Evolutionary conservation across 2,888 invertebrate genomes (phyloP).

Genomic region (Junonia oenone): DNA sequence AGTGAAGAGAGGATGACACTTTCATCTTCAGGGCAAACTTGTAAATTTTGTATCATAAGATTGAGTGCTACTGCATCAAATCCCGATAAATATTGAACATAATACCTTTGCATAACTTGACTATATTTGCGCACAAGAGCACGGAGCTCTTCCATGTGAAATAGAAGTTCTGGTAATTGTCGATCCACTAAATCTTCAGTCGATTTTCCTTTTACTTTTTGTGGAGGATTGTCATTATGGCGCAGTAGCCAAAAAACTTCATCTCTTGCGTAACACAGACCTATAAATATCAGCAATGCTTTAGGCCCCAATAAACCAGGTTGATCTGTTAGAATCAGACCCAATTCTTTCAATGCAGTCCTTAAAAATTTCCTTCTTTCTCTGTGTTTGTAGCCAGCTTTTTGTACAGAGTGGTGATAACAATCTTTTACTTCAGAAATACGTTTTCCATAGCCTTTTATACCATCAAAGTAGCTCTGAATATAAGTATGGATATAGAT

Average conservation of each 20-base stretch:
- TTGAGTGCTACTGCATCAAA: constrained; percentile 97
- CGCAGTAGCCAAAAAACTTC: constrained; percentile 98
- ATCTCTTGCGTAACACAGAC: constrained; percentile 95
- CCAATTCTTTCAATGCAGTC: constrained; percentile 96
- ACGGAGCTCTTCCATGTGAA: constrained; percentile 98
- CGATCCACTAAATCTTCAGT: constrained; percentile 97
- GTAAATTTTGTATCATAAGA: constrained; percentile 89
- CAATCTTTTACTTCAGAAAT: constrained; percentile 98
- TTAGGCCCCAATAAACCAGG: constrained; percentile 98
- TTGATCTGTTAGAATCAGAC: constrained; percentile 97
- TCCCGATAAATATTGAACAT: constrained; percentile 97
- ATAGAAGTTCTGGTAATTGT: constrained; percentile 96
- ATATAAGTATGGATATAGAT: constrained; percentile 96
- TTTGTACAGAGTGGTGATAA: constrained; percentile 92
- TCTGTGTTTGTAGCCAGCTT: constrained; percentile 94
- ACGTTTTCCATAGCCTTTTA: constrained; percentile 95
- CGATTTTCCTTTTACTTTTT: constrained; percentile 91
- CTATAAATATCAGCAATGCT: constrained; percentile 97
- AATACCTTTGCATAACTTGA: constrained; percentile 97
- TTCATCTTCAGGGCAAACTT: constrained; percentile 95
- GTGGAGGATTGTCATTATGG: constrained; percentile 97
- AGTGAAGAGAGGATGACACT: constrained; percentile 95
- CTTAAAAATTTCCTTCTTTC: constrained; percentile 97
- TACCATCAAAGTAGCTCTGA: constrained; percentile 94
- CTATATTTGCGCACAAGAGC: constrained; percentile 97